Evolutionary conservation across 2,888 invertebrate species (phyloP).

Genomic region (Aphrophora alni): DNA sequence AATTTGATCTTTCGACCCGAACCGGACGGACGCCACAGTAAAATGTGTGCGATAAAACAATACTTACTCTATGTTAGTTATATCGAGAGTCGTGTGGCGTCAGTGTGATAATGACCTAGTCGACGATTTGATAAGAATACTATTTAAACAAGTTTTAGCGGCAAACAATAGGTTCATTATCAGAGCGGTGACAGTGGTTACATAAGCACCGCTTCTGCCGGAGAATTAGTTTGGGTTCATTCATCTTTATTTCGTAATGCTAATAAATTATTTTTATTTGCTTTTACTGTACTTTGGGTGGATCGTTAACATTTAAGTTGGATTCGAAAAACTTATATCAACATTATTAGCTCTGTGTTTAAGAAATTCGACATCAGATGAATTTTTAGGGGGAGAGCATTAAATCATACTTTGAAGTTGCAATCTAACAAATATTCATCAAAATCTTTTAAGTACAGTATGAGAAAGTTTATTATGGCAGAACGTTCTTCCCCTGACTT

Average conservation of each 20-base stretch:
- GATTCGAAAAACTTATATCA: too few relatives aligned
- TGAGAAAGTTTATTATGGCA: too few relatives aligned
- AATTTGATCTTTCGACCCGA: not conserved
- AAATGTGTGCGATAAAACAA: not conserved
- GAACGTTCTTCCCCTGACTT: too few relatives aligned
- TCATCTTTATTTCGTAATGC: not conserved
- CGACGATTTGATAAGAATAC: not conserved
- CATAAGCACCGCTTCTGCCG: not conserved
- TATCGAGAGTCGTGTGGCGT: not conserved
- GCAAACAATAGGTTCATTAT: constrained; percentile 9
- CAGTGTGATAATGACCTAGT: constrained; percentile 5
- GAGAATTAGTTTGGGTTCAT: not conserved
- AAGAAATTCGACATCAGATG: too few relatives aligned
- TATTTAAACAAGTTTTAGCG: not conserved
- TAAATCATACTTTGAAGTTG: too few relatives aligned
- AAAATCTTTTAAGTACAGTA: too few relatives aligned
- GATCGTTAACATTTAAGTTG: too few relatives aligned
- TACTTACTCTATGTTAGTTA: not conserved
- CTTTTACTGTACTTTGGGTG: too few relatives aligned
- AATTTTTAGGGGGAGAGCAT: too few relatives aligned
- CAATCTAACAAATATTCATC: too few relatives aligned
- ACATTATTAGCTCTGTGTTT: too few relatives aligned
- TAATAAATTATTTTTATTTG: too few relatives aligned
- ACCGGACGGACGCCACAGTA: not conserved
- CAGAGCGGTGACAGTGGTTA: not conserved